A percentile compares a stretch with the other conserved stretches of the same genome.
phyloP scores from a whole-genome alignment of 2,888 invertebrate species.

The Lampropteryx suffumata region DNA sequence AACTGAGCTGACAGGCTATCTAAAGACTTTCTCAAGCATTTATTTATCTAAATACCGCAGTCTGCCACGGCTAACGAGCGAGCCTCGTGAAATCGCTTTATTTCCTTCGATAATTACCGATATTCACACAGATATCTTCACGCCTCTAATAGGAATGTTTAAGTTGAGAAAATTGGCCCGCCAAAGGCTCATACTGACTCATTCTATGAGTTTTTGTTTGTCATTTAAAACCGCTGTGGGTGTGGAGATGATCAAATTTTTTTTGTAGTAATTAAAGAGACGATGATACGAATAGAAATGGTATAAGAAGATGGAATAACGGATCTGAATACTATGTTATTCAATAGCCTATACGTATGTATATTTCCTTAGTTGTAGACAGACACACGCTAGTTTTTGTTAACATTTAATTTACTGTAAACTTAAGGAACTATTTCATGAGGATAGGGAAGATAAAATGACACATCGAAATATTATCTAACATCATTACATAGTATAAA shows the following conservation, averaged over 20 bases:
- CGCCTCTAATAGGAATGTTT: slow-evolving; percentile 27
- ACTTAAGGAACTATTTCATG: too few relatives aligned
- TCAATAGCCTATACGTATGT: too few relatives aligned
- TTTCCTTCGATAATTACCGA: slow-evolving; percentile 36
- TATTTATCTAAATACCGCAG: slow-evolving; percentile 13
- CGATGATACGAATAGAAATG: neutral
- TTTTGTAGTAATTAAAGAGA: neutral
- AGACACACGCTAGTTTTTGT: too few relatives aligned
- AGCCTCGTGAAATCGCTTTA: slow-evolving; percentile 29
- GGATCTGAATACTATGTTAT: too few relatives aligned
- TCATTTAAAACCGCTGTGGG: neutral
- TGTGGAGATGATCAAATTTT: neutral
- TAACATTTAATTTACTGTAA: too few relatives aligned
- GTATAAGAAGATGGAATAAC: too few relatives aligned
- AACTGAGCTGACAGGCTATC: too few relatives aligned
- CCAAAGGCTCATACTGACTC: neutral
- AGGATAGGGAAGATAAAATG: too few relatives aligned
- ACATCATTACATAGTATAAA: too few relatives aligned
- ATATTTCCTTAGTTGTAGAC: too few relatives aligned
- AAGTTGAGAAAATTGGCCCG: slow-evolving; percentile 13
- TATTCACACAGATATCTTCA: slow-evolving; percentile 37
- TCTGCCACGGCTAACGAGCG: slow-evolving; percentile 24
- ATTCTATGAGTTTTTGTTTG: slow-evolving; percentile 1
- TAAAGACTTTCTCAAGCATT: slow-evolving; percentile 10
- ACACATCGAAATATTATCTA: too few relatives aligned